Evolutionary conservation across 2,888 invertebrate species (phyloP), one percentile per base, ranked within the genome.

Genomic region (Melieria picta): DNA sequence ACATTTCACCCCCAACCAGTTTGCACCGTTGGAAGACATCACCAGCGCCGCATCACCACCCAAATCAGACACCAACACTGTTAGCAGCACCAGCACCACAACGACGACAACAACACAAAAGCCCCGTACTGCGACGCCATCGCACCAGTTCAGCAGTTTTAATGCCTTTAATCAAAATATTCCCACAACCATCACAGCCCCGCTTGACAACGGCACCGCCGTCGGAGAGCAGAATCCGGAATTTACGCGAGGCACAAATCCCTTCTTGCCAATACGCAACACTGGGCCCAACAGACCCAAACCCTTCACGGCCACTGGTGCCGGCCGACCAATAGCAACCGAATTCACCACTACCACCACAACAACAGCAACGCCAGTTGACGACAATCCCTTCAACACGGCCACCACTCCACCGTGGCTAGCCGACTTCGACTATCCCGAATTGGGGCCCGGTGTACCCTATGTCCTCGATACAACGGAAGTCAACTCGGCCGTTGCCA

Each of bases 401-500:
- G 78, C 83, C 10, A 85, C 85, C 0, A 68, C 86, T 45, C 85
- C 85, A 5, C 74, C 84, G 30, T 85, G 85, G 85, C 71, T 86
- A 63, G 75, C 74, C 6, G 83, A 81, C 70, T 83, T 84, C n/a
- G 85, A 85, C 68, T 85, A 84, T 77, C 79, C 85, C 7, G 84
- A 84, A 77, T 77, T 85, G 11, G 86, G 82, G 16, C 84, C 85
- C 7, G 85, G 83, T n/a, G 86, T 85, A 3, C 83, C 86, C 10
- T 85, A 80, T 58, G 77, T 77, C 7, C 80, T 79, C 64, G 70
- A 76, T 50, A 77, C 78, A 5, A 69, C 74, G 10, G 77, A 79
- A 52, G 72, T 76, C 46, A 74, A 78, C 45, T 55, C 64, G n/a
- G 58, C 73, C 2, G 71, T 79, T 42, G 66, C 68, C 30, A 72